Evolutionary conservation across 2,113 vertebrate genomes (phyloP).

Genomic region (Microtus richardsoni): DNA sequence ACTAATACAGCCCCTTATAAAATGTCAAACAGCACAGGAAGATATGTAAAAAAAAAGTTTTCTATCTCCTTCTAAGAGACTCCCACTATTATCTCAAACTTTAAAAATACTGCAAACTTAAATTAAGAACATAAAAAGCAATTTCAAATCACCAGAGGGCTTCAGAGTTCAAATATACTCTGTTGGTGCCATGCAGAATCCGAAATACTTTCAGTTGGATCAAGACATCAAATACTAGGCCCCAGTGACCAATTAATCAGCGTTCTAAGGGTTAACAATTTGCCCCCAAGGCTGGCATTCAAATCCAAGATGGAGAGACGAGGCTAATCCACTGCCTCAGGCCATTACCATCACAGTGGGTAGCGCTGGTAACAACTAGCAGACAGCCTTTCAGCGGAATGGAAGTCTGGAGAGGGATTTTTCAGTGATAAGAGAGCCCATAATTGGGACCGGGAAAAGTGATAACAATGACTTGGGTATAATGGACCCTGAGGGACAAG

Average conservation of each 20-base stretch:
- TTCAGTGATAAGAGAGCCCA: neutral
- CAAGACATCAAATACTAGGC: neutral
- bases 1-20: conserved; percentile 41
- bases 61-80: conserved; percentile 35
- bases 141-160: conserved; percentile 24
- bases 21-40: conserved; percentile 61
- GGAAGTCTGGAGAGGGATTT: neutral
- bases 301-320: conserved; percentile 54
- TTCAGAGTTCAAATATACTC: neutral
- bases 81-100: conserved; percentile 39
- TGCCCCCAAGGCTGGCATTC: conserved; percentile 47
- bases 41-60: conserved; percentile 7
- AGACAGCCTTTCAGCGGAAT: neutral
- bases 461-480: neutral
- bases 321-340: neutral
- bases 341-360: neutral
- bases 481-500: neutral
- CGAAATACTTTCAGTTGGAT: neutral
- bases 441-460: neutral
- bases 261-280: neutral
- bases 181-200: neutral
- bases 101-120: conserved; percentile 40
- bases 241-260: neutral
- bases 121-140: conserved; percentile 45
- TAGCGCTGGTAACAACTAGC: neutral